A percentile compares a stretch with the other conserved stretches of the same genome.
Evolutionary conservation across 2,797 vertebrate species (phyloP).

Genomic region (Poecilia wingei): DNA sequence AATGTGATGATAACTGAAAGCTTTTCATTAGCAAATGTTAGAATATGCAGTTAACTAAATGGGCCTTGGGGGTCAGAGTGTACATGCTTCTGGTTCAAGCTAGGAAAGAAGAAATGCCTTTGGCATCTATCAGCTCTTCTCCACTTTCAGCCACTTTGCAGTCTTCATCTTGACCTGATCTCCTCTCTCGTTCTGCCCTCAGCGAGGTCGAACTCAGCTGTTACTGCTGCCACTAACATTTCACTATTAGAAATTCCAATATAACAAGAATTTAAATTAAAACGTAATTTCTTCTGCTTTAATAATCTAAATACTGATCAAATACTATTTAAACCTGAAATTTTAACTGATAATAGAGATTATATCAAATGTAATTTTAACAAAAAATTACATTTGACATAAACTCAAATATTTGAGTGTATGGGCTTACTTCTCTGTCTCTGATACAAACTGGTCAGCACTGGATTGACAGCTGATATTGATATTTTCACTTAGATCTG

Average conservation of each 20-base stretch:
- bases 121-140: slow-evolving; percentile 80
- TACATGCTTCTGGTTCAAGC: slow-evolving; percentile 62
- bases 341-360: neutral
- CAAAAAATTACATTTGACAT: no score
- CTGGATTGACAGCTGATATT: neutral
- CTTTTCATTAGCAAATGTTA: slow-evolving; percentile 30
- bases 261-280: neutral
- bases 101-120: slow-evolving; percentile 71
- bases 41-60: slow-evolving; percentile 51
- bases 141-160: slow-evolving; percentile 84
- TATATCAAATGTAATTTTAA: neutral
- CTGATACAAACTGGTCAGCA: neutral
- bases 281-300: neutral
- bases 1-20: neutral
- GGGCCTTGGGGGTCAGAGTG: slow-evolving; percentile 58
- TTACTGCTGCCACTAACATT: slow-evolving; percentile 44
- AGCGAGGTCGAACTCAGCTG: slow-evolving; percentile 67
- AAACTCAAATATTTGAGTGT: no score
- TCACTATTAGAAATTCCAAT: slow-evolving; percentile 17
- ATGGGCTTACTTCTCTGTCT: neutral
- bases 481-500: neutral
- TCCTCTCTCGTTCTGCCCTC: slow-evolving; percentile 46
- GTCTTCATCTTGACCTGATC: slow-evolving; percentile 72
- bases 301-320: neutral
- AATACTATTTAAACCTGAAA: neutral